These are phyloP conservation scores for Tragelaphus strepsiceros DNA, from an alignment of 2,113 vertebrate genomes.

Conservation along the genomic window DNA sequence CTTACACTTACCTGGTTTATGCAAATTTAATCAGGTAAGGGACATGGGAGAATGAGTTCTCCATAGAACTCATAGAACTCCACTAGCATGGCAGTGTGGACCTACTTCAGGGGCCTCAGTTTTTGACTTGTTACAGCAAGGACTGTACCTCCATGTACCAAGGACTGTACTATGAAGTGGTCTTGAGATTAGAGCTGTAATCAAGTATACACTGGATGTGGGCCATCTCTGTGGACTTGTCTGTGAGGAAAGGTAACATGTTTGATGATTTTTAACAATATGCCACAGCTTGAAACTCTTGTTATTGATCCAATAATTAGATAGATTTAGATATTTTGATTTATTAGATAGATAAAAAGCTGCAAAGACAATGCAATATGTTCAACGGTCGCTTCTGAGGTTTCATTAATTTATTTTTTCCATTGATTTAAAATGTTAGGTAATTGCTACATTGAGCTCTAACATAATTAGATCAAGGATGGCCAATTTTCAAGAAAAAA, in stretches of 20 bases:
- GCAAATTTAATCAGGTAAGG: not conserved
- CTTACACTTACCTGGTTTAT: not conserved
- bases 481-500: not conserved
- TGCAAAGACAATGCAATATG: not conserved
- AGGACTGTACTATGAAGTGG: not conserved
- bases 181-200: not conserved
- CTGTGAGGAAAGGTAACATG: not conserved
- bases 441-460: not conserved
- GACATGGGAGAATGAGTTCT: not conserved
- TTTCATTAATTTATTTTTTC: not conserved
- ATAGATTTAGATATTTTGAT: not conserved
- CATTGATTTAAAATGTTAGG: not conserved
- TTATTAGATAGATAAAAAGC: not conserved
- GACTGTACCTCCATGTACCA: not conserved
- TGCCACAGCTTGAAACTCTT: not conserved
- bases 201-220: not conserved
- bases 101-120: not conserved
- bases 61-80: accelerated
- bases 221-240: not conserved
- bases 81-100: not conserved
- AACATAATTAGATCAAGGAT: not conserved
- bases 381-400: not conserved
- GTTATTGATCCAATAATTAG: not conserved
- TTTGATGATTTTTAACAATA: not conserved
- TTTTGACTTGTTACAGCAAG: not conserved